A percentile compares a stretch with the other conserved stretches of the same genome.
Evolutionary conservation across 2,797 vertebrate genomes (phyloP).

Genomic region (Rhinophrynus dorsalis): DNA sequence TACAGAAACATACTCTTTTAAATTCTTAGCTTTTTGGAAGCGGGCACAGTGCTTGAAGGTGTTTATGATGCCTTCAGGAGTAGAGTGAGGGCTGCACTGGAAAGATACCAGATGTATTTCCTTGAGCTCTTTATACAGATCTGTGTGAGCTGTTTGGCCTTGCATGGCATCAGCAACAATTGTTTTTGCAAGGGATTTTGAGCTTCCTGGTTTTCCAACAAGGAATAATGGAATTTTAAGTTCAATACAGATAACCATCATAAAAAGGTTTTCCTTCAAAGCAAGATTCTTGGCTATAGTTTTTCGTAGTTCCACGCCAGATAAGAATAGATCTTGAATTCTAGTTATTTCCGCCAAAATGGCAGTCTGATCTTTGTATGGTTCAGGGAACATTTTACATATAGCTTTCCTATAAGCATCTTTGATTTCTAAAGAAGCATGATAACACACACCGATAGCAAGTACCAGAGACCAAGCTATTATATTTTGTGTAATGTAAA

Average conservation of each 20-base stretch:
- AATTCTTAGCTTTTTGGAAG: constrained; percentile 93
- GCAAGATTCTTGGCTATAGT: constrained; percentile 90
- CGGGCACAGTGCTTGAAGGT: constrained; percentile 94
- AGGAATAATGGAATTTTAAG: constrained; percentile 93
- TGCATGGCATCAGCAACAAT: constrained; percentile 95
- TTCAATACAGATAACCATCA: constrained; percentile 97
- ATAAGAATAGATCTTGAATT: constrained; percentile 88
- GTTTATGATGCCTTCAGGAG: constrained; percentile 92
- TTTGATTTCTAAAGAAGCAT: constrained; percentile 86
- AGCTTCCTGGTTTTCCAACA: constrained; percentile 96
- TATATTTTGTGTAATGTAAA: constrained; percentile 52
- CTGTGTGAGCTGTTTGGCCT: constrained; percentile 84
- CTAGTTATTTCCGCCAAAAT: constrained; percentile 79
- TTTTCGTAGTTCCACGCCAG: constrained; percentile 74
- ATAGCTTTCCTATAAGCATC: constrained; percentile 72
- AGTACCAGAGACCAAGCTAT: constrained; percentile 86
- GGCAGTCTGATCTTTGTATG: constrained; percentile 58
- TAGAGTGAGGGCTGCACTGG: constrained; percentile 96
- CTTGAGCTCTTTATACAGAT: constrained; percentile 85
- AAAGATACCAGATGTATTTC: constrained; percentile 94
- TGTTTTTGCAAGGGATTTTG: constrained; percentile 96
- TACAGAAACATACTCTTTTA: constrained; percentile 88
- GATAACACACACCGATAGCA: constrained; percentile 88
- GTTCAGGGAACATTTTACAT: constrained; percentile 64
- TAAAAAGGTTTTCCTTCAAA: constrained; percentile 95